Percentiles rank a stretch among this genome's conserved stretches.
These are phyloP conservation scores for Tupaia chinensis DNA, from an alignment of 2,113 vertebrate species.

Conservation along the genomic window DNA sequence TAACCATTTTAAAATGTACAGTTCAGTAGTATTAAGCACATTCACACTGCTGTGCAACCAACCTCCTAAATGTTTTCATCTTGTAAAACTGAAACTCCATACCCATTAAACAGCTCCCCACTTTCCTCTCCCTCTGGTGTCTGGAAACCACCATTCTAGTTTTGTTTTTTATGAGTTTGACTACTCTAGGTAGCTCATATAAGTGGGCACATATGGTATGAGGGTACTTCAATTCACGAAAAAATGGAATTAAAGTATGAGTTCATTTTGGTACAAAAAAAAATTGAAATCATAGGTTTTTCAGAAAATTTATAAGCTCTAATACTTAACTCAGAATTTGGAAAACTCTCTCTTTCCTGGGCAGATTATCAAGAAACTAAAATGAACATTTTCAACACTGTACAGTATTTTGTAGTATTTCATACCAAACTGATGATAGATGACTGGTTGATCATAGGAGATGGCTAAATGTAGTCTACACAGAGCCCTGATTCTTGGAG, in stretches of 20 bases:
- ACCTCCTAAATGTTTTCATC: background rate
- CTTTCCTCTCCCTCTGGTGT: background rate
- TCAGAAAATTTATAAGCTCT: slow-evolving; percentile 40
- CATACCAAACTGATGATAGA: background rate
- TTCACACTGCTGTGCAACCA: background rate
- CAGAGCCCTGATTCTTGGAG: background rate
- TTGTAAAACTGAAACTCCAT: background rate
- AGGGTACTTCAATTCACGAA: no score
- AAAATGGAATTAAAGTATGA: no score
- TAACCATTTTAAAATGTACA: background rate
- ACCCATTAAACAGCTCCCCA: background rate
- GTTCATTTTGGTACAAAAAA: no score
- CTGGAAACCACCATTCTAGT: background rate
- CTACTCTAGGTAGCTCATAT: background rate
- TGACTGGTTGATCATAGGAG: background rate
- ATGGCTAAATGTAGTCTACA: background rate
- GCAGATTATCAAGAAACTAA: background rate
- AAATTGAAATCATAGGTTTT: no score
- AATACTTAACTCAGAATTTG: slow-evolving; percentile 7
- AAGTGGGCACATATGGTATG: background rate
- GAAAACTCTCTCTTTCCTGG: background rate
- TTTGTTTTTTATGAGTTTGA: background rate
- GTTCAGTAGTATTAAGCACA: background rate
- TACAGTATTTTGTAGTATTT: background rate
- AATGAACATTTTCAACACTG: background rate